Conservation (phyloP, 1,140 invertebrate genomes). For the Pteromalus puparum region DNA sequence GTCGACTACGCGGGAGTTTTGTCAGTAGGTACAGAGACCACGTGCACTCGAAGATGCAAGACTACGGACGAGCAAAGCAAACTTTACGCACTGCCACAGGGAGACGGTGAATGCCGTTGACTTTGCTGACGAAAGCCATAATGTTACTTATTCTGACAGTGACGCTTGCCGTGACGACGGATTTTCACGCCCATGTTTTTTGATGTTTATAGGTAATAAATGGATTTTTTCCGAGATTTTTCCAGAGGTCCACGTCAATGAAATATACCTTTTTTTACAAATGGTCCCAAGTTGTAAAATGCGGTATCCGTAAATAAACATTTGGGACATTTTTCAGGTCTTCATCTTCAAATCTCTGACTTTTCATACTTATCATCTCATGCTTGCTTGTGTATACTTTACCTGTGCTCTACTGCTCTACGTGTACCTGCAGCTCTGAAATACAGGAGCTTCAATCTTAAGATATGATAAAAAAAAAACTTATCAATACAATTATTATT, state of each 20-base stretch:
- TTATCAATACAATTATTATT: too few species aligned
- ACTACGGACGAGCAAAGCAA: neutral
- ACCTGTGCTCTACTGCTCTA: neutral
- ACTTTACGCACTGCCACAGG: neutral
- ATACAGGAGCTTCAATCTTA: neutral
- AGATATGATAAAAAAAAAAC: neutral
- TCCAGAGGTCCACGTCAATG: neutral
- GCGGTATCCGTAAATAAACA: neutral
- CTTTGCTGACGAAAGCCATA: neutral
- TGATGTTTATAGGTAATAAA: neutral
- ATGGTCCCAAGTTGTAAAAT: neutral
- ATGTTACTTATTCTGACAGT: neutral
- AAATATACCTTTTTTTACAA: neutral
- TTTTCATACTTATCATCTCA: neutral
- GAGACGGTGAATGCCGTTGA: neutral
- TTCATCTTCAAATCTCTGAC: neutral
- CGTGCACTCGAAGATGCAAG: conserved; percentile 6
- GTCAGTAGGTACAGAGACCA: conserved; percentile 14
- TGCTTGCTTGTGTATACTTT: neutral
- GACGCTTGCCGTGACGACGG: neutral
- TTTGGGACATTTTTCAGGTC: neutral
- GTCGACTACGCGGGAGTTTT: conserved; percentile 29
- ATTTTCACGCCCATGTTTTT: neutral
- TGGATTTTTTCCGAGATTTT: neutral
- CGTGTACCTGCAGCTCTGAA: neutral